A percentile compares a stretch with the other conserved stretches of the same genome.
Conservation (phyloP, 2,888 invertebrate species). For the Gasteruption jaculator region DNA sequence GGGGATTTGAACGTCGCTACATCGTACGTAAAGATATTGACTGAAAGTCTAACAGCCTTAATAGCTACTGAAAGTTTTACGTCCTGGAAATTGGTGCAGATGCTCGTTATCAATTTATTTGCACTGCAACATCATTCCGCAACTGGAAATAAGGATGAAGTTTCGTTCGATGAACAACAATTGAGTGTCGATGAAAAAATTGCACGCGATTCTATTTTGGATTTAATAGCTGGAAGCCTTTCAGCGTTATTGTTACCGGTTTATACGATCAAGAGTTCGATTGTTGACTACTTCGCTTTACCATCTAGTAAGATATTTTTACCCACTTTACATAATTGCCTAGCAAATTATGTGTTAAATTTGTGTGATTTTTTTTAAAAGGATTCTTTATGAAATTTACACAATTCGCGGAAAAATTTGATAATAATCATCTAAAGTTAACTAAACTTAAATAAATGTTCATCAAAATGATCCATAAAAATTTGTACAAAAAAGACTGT, state of each 20-base stretch:
- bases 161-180: slow-evolving; percentile 52
- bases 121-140: slow-evolving; percentile 59
- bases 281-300: slow-evolving; percentile 64
- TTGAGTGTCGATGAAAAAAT: slow-evolving; percentile 59
- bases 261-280: slow-evolving; percentile 64
- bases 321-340: background rate
- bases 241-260: slow-evolving; percentile 68
- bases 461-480: too few species aligned
- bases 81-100: slow-evolving; percentile 71
- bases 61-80: slow-evolving; percentile 76
- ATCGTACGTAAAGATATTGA: slow-evolving; percentile 61
- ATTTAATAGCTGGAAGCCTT: slow-evolving; percentile 63
- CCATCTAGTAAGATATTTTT: slow-evolving; percentile 58
- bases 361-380: too few species aligned
- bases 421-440: too few species aligned
- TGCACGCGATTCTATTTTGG: slow-evolving; percentile 58
- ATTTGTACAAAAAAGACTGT: too few species aligned
- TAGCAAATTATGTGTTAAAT: too few species aligned
- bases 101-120: slow-evolving; percentile 74
- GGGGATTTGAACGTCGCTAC: slow-evolving; percentile 61
- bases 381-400: too few species aligned
- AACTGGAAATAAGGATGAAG: slow-evolving; percentile 41
- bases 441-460: too few species aligned
- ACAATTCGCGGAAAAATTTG: too few species aligned
- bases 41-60: slow-evolving; percentile 68